phyloP scores from a whole-genome alignment of 2,888 invertebrate species.

The Isoperla grammatica region DNA sequence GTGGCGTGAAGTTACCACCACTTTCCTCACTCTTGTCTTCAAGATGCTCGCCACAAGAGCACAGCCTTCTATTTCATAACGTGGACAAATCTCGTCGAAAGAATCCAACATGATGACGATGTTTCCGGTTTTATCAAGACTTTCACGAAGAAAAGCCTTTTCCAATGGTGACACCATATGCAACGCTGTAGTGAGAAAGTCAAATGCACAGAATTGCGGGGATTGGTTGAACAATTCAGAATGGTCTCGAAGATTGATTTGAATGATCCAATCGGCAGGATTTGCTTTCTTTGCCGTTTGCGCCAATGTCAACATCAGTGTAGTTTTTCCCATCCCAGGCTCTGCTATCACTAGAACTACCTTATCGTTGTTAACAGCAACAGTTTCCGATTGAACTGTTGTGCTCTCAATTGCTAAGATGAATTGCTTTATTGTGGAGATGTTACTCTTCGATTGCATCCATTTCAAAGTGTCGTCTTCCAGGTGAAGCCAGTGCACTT shows the following conservation, averaged over 20 bases:
- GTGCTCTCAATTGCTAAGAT: no score
- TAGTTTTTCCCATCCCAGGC: constrained; percentile 14
- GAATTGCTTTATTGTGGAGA: no score
- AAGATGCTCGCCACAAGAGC: no score
- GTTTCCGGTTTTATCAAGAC: neutral
- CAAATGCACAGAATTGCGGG: neutral
- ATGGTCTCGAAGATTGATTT: constrained; percentile 7
- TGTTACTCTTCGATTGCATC: no score
- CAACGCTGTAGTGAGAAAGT: neutral
- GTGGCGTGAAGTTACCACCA: no score
- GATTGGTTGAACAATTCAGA: neutral
- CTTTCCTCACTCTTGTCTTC: no score
- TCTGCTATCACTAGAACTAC: neutral
- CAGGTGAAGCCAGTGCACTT: no score
- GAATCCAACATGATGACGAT: constrained; percentile 2
- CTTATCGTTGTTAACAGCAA: neutral
- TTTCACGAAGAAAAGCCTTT: neutral
- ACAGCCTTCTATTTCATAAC: neutral
- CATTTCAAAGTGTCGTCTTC: no score
- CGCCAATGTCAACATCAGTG: neutral
- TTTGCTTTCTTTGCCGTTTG: neutral
- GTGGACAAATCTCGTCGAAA: constrained; percentile 14
- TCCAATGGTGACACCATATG: neutral
- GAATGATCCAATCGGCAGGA: neutral
- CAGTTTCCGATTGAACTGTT: no score